phyloP scores from a whole-genome alignment of 2,797 vertebrate species.

The Paguma larvata region DNA sequence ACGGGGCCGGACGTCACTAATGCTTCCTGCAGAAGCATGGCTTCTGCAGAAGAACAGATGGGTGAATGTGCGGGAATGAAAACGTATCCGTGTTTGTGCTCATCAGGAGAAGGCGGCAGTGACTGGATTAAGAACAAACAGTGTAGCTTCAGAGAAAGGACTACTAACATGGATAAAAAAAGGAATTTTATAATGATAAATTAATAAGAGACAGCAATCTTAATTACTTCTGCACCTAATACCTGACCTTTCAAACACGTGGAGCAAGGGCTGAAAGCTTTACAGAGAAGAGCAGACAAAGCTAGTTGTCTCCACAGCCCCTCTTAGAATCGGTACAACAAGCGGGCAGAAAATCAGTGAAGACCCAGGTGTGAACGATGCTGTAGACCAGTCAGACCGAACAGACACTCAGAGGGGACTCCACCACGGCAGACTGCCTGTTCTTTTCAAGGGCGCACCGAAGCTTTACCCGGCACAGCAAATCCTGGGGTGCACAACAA shows the following conservation, averaged over 20 bases:
- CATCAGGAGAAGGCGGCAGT: neutral
- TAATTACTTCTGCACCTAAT: neutral
- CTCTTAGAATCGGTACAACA: neutral
- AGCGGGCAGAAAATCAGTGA: neutral
- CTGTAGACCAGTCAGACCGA: too few species aligned
- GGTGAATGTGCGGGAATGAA: neutral
- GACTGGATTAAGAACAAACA: neutral
- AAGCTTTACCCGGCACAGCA: neutral
- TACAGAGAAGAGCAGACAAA: neutral
- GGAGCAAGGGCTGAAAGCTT: neutral
- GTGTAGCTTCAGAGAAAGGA: neutral
- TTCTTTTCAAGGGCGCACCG: neutral
- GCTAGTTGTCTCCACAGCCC: neutral
- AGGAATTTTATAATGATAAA: neutral
- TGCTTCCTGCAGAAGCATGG: neutral
- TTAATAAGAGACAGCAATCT: too few species aligned
- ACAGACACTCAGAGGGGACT: accelerated
- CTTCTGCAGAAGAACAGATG: neutral
- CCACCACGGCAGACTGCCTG: accelerated
- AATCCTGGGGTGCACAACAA: neutral
- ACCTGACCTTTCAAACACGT: neutral
- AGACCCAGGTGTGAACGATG: accelerated
- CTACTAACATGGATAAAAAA: neutral
- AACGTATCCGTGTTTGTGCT: accelerated
- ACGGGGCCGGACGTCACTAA: too few species aligned